Percentiles rank a stretch among this genome's conserved stretches.
Conservation (phyloP, 2,797 vertebrate genomes). For the Enteromius anoplus region DNA sequence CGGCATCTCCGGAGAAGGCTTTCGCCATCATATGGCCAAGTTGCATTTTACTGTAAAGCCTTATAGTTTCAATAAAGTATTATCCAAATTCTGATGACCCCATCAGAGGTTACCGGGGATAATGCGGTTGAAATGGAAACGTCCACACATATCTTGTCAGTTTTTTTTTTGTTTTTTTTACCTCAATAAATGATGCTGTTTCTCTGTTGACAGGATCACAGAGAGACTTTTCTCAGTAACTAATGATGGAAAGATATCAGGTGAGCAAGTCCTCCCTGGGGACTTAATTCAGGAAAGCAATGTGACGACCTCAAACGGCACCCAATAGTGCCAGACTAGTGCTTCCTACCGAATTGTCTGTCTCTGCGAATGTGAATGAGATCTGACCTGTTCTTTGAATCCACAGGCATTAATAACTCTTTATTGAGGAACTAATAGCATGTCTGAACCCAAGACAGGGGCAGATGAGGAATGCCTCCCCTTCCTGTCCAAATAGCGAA, state of each 20-base stretch:
- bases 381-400: constrained; percentile 71
- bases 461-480: constrained; percentile 65
- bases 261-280: constrained; percentile 59
- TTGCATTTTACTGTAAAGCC: constrained; percentile 99
- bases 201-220: constrained; percentile 77
- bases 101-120: constrained; percentile 75
- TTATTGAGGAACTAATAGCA: constrained; percentile 63
- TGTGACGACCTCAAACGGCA: constrained; percentile 68
- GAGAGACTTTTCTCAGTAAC: constrained; percentile 75
- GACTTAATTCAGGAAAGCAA: constrained; percentile 74
- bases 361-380: constrained; percentile 72
- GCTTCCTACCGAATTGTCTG: constrained; percentile 76
- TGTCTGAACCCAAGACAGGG: constrained; percentile 66
- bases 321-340: constrained; percentile 81
- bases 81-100: constrained; percentile 98
- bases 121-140: constrained; percentile 71
- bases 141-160: constrained; percentile 39
- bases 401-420: constrained; percentile 69
- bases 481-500: constrained; percentile 70
- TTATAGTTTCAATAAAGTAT: constrained; percentile 97
- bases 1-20: constrained; percentile 88
- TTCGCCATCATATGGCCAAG: constrained; percentile 99
- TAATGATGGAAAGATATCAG: constrained; percentile 63
- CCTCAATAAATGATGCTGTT: constrained; percentile 78
- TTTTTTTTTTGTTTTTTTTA: constrained; percentile 74